These are phyloP conservation scores for Pangasius krempfi DNA, from an alignment of 2,797 vertebrate genomes.

Conservation along the genomic window DNA sequence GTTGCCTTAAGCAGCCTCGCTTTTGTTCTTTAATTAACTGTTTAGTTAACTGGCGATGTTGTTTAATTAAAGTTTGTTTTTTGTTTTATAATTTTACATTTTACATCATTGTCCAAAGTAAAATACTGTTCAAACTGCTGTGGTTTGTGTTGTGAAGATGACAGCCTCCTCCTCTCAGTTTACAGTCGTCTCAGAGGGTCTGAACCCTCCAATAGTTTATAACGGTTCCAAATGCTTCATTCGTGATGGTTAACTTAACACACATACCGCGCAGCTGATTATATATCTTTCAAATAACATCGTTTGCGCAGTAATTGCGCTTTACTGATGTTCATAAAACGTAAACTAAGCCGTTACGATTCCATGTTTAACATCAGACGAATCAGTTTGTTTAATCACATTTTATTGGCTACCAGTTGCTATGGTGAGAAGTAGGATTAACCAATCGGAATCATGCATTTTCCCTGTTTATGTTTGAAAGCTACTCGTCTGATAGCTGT, in stretches of 20 bases:
- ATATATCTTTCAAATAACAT: not conserved
- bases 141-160: not conserved
- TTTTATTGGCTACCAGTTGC: not conserved
- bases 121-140: not conserved
- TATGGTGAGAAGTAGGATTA: not conserved
- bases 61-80: not conserved
- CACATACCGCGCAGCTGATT: not conserved
- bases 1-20: too few relatives aligned
- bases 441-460: not conserved
- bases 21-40: too few relatives aligned
- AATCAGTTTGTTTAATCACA: not conserved
- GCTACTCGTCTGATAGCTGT: not conserved
- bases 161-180: not conserved
- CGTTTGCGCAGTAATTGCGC: not conserved
- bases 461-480: not conserved
- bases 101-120: not conserved
- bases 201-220: not conserved
- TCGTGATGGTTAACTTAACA: not conserved
- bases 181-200: not conserved
- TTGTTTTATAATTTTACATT: not conserved
- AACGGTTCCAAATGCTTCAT: not conserved
- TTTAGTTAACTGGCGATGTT: too few relatives aligned
- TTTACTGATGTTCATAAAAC: not conserved
- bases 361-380: not conserved
- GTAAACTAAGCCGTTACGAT: not conserved